Percentiles rank a stretch among this genome's conserved stretches.
Evolutionary conservation across 2,797 vertebrate genomes (phyloP).

Genomic region (Clarias pachynema): DNA sequence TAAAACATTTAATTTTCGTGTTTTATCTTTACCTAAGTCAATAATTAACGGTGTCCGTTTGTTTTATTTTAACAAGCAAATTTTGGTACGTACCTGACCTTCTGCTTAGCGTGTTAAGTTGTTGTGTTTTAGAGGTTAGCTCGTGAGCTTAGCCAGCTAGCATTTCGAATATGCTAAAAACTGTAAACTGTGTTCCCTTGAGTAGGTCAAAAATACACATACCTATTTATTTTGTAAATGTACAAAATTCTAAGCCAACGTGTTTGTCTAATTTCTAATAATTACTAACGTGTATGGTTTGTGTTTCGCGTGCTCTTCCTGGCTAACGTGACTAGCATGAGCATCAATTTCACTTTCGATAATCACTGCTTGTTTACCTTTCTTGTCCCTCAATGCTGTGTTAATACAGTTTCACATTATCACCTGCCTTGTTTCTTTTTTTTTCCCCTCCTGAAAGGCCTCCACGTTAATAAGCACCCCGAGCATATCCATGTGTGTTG

Average conservation of each 20-base stretch:
- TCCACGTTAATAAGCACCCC: background rate
- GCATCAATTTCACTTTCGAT: background rate
- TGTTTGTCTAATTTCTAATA: background rate
- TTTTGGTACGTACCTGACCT: background rate
- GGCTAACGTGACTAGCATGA: background rate
- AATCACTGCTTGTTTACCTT: background rate
- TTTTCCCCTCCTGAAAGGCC: background rate
- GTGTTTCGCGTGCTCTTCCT: background rate
- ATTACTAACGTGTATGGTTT: too few species aligned
- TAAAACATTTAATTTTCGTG: too few species aligned
- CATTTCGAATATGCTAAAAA: background rate
- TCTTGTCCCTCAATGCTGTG: background rate
- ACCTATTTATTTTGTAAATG: too few species aligned
- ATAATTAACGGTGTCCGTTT: background rate
- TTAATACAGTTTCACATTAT: background rate
- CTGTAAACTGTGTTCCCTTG: too few species aligned
- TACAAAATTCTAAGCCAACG: background rate
- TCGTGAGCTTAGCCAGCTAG: background rate
- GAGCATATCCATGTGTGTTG: background rate
- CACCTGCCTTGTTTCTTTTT: too few species aligned
- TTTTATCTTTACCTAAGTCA: too few species aligned
- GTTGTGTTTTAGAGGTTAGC: slow-evolving; percentile 1
- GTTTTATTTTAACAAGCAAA: background rate
- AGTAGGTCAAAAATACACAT: too few species aligned
- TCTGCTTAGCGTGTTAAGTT: background rate